These are phyloP conservation scores for Drosophila murphyi DNA, from an alignment of 1,140 invertebrate genomes.

Conservation along the genomic window DNA sequence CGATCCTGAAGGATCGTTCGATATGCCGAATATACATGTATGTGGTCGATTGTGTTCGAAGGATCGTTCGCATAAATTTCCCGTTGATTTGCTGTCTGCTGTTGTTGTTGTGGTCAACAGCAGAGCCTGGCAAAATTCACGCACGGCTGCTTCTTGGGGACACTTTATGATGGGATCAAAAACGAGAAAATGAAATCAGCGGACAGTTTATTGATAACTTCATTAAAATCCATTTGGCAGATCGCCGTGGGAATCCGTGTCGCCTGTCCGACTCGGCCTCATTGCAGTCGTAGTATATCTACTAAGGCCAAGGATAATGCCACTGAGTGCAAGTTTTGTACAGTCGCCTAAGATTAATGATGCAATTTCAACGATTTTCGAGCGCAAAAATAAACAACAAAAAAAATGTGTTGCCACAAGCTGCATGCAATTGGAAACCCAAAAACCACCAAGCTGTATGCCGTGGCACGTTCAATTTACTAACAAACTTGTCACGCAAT, in stretches of 20 bases:
- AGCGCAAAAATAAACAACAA: constrained; percentile 6
- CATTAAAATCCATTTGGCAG: constrained; percentile 69
- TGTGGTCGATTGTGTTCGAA: constrained; percentile 28
- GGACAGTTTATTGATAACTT: constrained; percentile 69
- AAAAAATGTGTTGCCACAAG: constrained; percentile 58
- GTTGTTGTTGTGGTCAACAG: constrained; percentile 62
- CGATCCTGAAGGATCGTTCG: background rate
- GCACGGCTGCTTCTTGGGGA: constrained; percentile 56
- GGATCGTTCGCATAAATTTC: constrained; percentile 62
- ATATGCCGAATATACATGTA: background rate
- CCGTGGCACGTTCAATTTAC: constrained; percentile 63
- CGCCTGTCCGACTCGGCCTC: background rate
- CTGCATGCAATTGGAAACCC: constrained; percentile 35
- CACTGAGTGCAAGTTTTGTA: constrained; percentile 21
- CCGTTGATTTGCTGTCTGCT: constrained; percentile 46
- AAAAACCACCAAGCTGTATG: constrained; percentile 34
- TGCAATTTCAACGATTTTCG: constrained; percentile 12
- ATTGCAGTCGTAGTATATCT: background rate
- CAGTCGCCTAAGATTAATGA: constrained; percentile 63
- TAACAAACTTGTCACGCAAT: constrained; percentile 81
- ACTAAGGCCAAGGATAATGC: constrained; percentile 7
- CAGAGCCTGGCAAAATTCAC: constrained; percentile 53
- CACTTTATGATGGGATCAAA: constrained; percentile 38
- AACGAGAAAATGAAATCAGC: constrained; percentile 30
- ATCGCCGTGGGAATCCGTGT: constrained; percentile 61